Evolutionary conservation across 2,888 invertebrate species (phyloP).

Genomic region (Oxyteleia sp.): DNA sequence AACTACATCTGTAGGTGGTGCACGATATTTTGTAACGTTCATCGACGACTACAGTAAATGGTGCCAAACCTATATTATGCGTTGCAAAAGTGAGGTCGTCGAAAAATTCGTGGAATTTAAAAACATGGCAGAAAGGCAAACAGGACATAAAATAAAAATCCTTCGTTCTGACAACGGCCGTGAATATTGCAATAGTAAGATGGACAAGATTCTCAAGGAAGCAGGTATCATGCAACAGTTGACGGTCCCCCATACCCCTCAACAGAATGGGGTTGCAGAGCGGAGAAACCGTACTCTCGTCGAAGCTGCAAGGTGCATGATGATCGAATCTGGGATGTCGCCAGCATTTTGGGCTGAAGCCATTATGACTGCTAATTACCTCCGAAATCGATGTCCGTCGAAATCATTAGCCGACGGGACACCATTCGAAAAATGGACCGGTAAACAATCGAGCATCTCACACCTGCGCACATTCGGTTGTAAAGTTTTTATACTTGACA

Average conservation of each 20-base stretch:
- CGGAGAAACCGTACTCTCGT: not conserved
- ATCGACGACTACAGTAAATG: conserved; percentile 76
- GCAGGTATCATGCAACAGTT: conserved; percentile 76
- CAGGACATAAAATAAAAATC: conserved; percentile 57
- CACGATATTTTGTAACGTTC: conserved; percentile 75
- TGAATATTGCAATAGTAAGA: conserved; percentile 53
- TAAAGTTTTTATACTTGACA: no score
- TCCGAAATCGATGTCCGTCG: conserved; percentile 21
- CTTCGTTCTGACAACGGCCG: conserved; percentile 69
- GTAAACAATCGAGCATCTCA: no score
- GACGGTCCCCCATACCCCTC: conserved; percentile 77
- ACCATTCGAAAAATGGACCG: no score
- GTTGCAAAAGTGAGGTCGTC: conserved; percentile 58
- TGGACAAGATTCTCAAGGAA: conserved; percentile 29
- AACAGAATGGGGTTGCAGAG: conserved; percentile 78
- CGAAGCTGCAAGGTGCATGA: conserved; percentile 37
- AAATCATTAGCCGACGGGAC: no score
- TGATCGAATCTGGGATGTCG: conserved; percentile 9
- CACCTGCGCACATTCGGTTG: no score
- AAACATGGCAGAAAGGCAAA: conserved; percentile 64
- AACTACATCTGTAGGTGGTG: conserved; percentile 51
- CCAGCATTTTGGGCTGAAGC: conserved; percentile 34
- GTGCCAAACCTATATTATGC: conserved; percentile 70
- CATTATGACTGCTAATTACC: conserved; percentile 13
- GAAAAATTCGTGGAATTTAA: conserved; percentile 66